phyloP scores from a whole-genome alignment of 1,140 invertebrate species.

The Homarus americanus region DNA sequence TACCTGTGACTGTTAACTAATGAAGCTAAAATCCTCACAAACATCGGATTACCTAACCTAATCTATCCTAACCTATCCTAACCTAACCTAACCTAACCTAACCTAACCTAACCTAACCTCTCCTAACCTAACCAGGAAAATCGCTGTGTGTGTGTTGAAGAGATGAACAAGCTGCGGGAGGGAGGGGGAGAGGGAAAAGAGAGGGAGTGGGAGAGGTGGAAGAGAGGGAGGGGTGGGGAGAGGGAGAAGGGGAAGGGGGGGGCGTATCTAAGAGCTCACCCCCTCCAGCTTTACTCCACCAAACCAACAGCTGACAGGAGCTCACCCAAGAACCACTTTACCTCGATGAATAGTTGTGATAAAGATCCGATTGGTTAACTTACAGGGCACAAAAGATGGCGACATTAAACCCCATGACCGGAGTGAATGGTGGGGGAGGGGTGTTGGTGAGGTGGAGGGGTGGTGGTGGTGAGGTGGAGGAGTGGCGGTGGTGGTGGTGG shows the following conservation, averaged over 20 bases:
- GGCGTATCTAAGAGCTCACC: too few species aligned
- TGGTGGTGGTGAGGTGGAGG: background rate
- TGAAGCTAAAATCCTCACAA: too few species aligned
- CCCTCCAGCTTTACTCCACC: background rate
- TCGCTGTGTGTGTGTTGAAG: too few species aligned
- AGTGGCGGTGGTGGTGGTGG: background rate
- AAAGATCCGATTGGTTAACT: slow-evolving; percentile 44
- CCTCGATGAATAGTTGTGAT: slow-evolving; percentile 30
- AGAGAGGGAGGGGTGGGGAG: background rate
- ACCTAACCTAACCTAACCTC: too few species aligned
- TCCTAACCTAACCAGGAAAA: too few species aligned
- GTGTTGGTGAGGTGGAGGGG: background rate
- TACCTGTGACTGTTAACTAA: too few species aligned
- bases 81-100: too few species aligned
- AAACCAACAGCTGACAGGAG: too few species aligned
- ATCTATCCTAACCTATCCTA: too few species aligned
- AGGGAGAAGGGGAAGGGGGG: background rate
- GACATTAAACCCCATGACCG: slow-evolving; percentile 42
- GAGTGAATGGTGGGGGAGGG: too few species aligned
- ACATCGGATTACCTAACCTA: too few species aligned
- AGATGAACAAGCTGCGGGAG: too few species aligned
- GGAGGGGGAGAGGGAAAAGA: background rate
- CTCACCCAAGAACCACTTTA: background rate
- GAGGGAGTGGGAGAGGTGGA: background rate
- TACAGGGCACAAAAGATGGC: slow-evolving; percentile 46